Evolutionary conservation across 1,140 invertebrate genomes (phyloP).

Genomic region (Phymastichus coffea): DNA sequence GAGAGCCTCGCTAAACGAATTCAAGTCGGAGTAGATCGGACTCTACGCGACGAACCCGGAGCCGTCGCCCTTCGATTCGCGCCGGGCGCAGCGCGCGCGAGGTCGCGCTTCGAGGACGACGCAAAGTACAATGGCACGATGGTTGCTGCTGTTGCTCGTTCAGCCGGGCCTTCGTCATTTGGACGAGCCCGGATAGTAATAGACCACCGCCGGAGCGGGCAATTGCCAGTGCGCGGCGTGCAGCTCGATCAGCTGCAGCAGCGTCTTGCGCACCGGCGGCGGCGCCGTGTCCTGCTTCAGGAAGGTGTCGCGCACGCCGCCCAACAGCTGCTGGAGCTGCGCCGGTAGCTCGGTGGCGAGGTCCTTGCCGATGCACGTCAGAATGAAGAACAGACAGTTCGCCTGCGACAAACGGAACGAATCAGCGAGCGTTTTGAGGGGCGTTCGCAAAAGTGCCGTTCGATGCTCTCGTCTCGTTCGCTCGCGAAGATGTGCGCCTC

Average conservation of each 20-base stretch:
- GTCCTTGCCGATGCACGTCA: slow-evolving; percentile 83
- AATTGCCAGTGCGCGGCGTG: slow-evolving; percentile 87
- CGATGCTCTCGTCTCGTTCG: too few relatives aligned
- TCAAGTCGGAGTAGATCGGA: too few relatives aligned
- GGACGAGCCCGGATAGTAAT: slow-evolving; percentile 74
- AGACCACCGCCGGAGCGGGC: slow-evolving; percentile 81
- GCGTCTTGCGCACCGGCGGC: slow-evolving; percentile 72
- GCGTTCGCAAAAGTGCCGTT: too few relatives aligned
- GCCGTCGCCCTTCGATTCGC: too few relatives aligned
- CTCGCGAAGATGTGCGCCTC: too few relatives aligned
- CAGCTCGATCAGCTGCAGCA: slow-evolving; percentile 84
- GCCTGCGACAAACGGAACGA: slow-evolving; percentile 57
- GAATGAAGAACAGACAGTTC: slow-evolving; percentile 82
- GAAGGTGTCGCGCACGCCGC: slow-evolving; percentile 81
- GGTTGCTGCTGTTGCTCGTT: too few relatives aligned
- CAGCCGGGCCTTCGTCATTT: slow-evolving; percentile 43
- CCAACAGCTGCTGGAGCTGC: slow-evolving; percentile 74
- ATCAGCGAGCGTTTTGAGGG: too few relatives aligned
- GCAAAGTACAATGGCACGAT: too few relatives aligned
- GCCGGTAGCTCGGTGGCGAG: slow-evolving; percentile 77
- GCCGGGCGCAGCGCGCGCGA: too few relatives aligned
- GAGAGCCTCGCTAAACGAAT: too few relatives aligned
- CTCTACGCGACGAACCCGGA: too few relatives aligned
- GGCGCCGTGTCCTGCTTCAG: slow-evolving; percentile 67
- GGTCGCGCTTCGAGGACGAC: too few relatives aligned